Percentiles rank a stretch among this genome's conserved stretches.
These are phyloP conservation scores for Drosophila littoralis DNA, from an alignment of 1,140 invertebrate species.

Conservation along the genomic window DNA sequence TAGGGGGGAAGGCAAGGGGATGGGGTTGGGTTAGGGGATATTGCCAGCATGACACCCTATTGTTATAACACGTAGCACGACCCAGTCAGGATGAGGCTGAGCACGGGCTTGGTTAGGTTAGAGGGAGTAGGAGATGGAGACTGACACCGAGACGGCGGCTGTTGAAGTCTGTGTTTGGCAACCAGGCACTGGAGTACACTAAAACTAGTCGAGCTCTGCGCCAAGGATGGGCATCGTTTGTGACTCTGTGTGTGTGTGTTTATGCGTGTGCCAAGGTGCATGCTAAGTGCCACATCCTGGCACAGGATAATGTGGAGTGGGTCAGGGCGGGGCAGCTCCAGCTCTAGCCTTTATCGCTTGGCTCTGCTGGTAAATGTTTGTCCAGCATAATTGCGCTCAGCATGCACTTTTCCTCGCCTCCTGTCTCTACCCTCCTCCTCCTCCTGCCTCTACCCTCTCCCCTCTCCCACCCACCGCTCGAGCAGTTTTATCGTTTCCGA, in stretches of 20 bases:
- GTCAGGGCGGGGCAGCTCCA: no score
- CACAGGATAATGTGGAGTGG: background rate
- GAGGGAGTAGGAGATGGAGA: constrained; percentile 24
- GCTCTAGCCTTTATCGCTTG: constrained; percentile 31
- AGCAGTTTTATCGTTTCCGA: constrained; percentile 2
- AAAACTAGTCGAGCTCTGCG: constrained; percentile 50
- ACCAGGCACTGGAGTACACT: constrained; percentile 64
- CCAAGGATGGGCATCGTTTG: background rate
- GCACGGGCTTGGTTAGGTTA: background rate
- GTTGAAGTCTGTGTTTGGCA: constrained; percentile 66
- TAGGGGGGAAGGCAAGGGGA: background rate
- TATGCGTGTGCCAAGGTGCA: constrained; percentile 72
- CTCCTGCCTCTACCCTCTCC: background rate
- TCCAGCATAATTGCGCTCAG: constrained; percentile 82
- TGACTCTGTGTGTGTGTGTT: constrained; percentile 32
- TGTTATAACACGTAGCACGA: constrained; percentile 77
- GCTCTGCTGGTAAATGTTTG: constrained; percentile 73
- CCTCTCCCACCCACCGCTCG: background rate
- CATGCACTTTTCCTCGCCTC: constrained; percentile 68
- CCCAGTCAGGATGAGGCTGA: constrained; percentile 44
- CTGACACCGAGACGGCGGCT: constrained; percentile 28
- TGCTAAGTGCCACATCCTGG: constrained; percentile 65
- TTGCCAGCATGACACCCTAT: constrained; percentile 68
- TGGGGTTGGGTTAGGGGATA: background rate
- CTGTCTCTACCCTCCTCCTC: constrained; percentile 22